Percentiles rank a stretch among this genome's conserved stretches.
Evolutionary conservation across 1,140 invertebrate species (phyloP).

Genomic region (Lepidotrigona ventralis): DNA sequence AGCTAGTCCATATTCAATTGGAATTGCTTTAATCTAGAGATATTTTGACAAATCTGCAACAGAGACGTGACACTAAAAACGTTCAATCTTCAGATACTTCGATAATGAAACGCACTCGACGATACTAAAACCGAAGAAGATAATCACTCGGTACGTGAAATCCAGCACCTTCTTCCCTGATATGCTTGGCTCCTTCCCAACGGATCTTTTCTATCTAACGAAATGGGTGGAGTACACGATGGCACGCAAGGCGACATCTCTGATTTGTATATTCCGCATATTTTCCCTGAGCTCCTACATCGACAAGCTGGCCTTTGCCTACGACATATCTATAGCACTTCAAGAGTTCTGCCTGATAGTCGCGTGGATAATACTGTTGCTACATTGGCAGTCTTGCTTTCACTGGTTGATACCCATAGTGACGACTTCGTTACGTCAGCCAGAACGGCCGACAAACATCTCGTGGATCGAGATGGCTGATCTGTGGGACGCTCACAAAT

Average conservation of each 20-base stretch:
- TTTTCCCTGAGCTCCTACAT: slow-evolving; percentile 68
- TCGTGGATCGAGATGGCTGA: slow-evolving; percentile 69
- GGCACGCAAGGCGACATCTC: slow-evolving; percentile 59
- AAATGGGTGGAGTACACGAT: slow-evolving; percentile 56
- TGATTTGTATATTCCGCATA: slow-evolving; percentile 69
- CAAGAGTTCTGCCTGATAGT: slow-evolving; percentile 65
- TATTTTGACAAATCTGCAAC: background rate
- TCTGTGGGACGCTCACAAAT: slow-evolving; percentile 61
- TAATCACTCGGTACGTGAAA: slow-evolving; percentile 65
- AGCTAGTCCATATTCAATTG: background rate
- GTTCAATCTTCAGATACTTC: slow-evolving; percentile 65
- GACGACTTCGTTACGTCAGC: slow-evolving; percentile 44
- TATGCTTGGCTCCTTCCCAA: slow-evolving; percentile 71
- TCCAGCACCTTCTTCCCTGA: slow-evolving; percentile 68
- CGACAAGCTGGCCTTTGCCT: slow-evolving; percentile 52
- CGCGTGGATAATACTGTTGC: slow-evolving; percentile 63
- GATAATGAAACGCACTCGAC: slow-evolving; percentile 63
- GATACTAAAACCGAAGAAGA: slow-evolving; percentile 62
- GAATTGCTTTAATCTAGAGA: background rate
- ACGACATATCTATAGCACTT: slow-evolving; percentile 43
- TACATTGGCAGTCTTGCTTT: slow-evolving; percentile 75
- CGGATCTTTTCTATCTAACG: slow-evolving; percentile 65
- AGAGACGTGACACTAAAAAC: background rate
- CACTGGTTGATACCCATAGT: slow-evolving; percentile 72
- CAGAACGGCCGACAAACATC: slow-evolving; percentile 46